Conservation (phyloP, 2,888 invertebrate species). For the Zonitis immaculata region DNA sequence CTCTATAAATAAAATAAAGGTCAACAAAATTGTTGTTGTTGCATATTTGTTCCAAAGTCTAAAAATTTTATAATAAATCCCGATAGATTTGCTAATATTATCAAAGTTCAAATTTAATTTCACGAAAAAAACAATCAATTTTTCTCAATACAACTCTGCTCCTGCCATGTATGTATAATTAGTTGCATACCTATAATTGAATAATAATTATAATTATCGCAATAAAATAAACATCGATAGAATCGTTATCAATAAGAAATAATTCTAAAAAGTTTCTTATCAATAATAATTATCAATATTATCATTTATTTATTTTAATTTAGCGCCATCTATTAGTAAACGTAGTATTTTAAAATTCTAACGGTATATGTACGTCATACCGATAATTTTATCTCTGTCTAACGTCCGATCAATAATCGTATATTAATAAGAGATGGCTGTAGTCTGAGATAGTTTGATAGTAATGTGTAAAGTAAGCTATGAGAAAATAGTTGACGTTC, state of each 20-base stretch:
- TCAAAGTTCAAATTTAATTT: background rate
- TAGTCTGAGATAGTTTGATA: constrained; percentile 4
- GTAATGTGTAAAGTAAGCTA: constrained; percentile 17
- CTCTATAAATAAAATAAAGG: no score
- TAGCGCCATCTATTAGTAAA: constrained; percentile 3
- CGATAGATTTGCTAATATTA: no score
- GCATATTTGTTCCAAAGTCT: no score
- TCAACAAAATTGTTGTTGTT: background rate
- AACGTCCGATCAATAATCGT: no score
- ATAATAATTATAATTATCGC: no score
- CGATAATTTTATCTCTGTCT: constrained; percentile 3
- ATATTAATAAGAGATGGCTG: constrained; percentile 2
- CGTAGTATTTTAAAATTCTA: background rate
- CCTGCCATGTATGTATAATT: background rate
- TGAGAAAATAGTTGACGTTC: constrained; percentile 35
- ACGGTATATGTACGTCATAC: constrained; percentile 16
- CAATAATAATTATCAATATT: no score
- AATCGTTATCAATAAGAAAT: no score
- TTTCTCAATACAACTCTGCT: background rate
- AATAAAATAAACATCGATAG: no score
- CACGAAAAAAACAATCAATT: background rate
- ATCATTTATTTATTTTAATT: no score
- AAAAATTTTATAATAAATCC: no score
- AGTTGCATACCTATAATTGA: background rate
- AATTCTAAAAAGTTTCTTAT: no score